Evolutionary conservation across 2,113 vertebrate species (phyloP).

Genomic region (Periophthalmus modestus): DNA sequence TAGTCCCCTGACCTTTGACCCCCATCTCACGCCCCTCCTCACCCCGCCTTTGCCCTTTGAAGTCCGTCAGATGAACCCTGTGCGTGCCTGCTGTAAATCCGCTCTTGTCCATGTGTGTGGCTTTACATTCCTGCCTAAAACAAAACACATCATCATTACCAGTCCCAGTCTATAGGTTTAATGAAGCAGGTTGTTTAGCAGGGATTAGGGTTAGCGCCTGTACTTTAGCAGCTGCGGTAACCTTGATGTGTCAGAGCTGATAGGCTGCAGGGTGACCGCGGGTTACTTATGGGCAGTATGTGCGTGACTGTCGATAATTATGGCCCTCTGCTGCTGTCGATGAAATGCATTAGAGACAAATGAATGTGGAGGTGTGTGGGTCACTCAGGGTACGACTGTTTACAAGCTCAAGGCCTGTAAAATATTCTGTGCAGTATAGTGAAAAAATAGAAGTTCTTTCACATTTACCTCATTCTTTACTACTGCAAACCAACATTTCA

Average conservation of each 20-base stretch:
- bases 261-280: conserved; percentile 6
- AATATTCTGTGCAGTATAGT: too few species aligned
- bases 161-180: conserved; percentile 33
- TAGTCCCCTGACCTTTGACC: conserved; percentile 7
- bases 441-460: too few species aligned
- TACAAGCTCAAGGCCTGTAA: too few species aligned
- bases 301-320: conserved; percentile 3
- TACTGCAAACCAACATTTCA: too few species aligned
- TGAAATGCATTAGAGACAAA: not conserved
- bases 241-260: conserved; percentile 20
- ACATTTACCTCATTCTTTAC: too few species aligned
- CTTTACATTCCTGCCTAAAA: conserved; percentile 44
- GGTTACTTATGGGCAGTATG: conserved; percentile 4
- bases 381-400: too few species aligned
- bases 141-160: conserved; percentile 21
- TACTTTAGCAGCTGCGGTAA: conserved; percentile 9
- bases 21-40: conserved; percentile 8
- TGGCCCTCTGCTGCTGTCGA: not conserved
- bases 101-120: conserved; percentile 7
- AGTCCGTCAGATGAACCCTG: conserved; percentile 42
- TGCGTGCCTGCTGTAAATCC: conserved; percentile 35
- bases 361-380: not conserved
- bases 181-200: conserved; percentile 36
- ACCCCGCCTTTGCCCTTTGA: conserved; percentile 34
- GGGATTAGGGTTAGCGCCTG: conserved; percentile 28